phyloP scores from a whole-genome alignment of 2,797 vertebrate species.

The Phalloptychus januarius region DNA sequence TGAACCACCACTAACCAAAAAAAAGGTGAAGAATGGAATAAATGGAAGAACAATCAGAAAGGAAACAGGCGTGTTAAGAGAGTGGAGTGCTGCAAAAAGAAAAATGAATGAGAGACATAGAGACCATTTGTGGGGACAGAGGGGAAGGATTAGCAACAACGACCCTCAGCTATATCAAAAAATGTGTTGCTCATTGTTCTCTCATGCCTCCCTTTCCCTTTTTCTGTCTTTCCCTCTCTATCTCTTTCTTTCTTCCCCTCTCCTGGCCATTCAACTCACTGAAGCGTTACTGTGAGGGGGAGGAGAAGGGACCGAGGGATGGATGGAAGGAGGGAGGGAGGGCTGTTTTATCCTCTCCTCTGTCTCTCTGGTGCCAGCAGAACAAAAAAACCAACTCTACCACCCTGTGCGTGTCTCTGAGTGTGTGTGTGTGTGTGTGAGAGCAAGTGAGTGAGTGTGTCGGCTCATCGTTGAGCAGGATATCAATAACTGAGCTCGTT shows the following conservation, averaged over 20 bases:
- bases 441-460: slow-evolving; percentile 37
- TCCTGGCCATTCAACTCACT: slow-evolving; percentile 81
- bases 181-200: slow-evolving; percentile 87
- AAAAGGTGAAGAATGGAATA: slow-evolving; percentile 65
- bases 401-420: slow-evolving; percentile 47
- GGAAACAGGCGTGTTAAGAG: slow-evolving; percentile 58
- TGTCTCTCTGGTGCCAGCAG: slow-evolving; percentile 76
- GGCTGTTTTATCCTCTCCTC: slow-evolving; percentile 79
- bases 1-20: slow-evolving; percentile 25
- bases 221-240: slow-evolving; percentile 55
- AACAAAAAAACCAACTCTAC: slow-evolving; percentile 79
- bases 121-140: slow-evolving; percentile 80
- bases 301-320: slow-evolving; percentile 65
- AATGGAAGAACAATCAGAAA: slow-evolving; percentile 64
- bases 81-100: slow-evolving; percentile 52
- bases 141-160: slow-evolving; percentile 83
- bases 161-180: slow-evolving; percentile 86
- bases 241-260: slow-evolving; percentile 68
- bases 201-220: slow-evolving; percentile 65
- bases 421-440: slow-evolving; percentile 26
- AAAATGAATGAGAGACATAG: slow-evolving; percentile 68
- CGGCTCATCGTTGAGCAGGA: slow-evolving; percentile 63
- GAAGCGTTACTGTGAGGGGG: slow-evolving; percentile 76
- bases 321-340: slow-evolving; percentile 69
- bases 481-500: slow-evolving; percentile 81